Percentiles rank a stretch among this genome's conserved stretches.
phyloP scores from a whole-genome alignment of 1,140 invertebrate genomes.

The Drosophila lacteicornis region DNA sequence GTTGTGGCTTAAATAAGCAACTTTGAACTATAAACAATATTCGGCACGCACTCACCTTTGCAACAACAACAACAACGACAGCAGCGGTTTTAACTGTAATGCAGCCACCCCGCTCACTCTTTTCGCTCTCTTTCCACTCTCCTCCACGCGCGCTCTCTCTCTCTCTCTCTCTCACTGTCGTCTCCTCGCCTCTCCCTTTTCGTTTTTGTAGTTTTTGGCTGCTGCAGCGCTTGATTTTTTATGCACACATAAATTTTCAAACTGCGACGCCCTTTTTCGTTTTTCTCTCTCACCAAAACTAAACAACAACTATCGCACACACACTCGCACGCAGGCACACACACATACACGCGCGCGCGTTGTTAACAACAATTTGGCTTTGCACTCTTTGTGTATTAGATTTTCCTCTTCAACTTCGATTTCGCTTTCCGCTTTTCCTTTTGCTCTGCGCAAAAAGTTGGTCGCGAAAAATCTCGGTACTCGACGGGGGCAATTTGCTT shows the following conservation, averaged over 20 bases:
- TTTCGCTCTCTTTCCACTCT: conserved; percentile 22
- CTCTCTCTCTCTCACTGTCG: conserved; percentile 18
- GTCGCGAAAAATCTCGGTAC: background rate
- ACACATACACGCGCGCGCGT: conserved; percentile 16
- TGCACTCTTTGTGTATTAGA: conserved; percentile 59
- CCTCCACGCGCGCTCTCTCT: conserved; percentile 12
- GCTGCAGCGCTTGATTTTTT: conserved; percentile 54
- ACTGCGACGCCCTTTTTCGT: conserved; percentile 74
- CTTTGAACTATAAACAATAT: conserved; percentile 64
- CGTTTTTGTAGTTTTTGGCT: conserved; percentile 44
- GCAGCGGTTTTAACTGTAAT: conserved; percentile 20
- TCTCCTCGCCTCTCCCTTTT: conserved; percentile 13
- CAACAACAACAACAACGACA: conserved; percentile 26
- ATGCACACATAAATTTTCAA: conserved; percentile 64
- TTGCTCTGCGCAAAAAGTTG: conserved; percentile 33
- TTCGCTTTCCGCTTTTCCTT: conserved; percentile 43
- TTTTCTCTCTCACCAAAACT: conserved; percentile 46
- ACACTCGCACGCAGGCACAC: conserved; percentile 15
- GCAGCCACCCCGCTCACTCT: conserved; percentile 25
- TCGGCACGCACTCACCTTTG: conserved; percentile 76
- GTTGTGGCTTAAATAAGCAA: conserved; percentile 40
- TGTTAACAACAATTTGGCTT: conserved; percentile 63
- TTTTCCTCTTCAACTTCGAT: conserved; percentile 51
- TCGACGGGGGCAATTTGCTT: conserved; percentile 6
- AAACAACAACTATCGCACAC: conserved; percentile 43